phyloP scores from a whole-genome alignment of 2,888 invertebrate genomes.

The Laothoe populi region DNA sequence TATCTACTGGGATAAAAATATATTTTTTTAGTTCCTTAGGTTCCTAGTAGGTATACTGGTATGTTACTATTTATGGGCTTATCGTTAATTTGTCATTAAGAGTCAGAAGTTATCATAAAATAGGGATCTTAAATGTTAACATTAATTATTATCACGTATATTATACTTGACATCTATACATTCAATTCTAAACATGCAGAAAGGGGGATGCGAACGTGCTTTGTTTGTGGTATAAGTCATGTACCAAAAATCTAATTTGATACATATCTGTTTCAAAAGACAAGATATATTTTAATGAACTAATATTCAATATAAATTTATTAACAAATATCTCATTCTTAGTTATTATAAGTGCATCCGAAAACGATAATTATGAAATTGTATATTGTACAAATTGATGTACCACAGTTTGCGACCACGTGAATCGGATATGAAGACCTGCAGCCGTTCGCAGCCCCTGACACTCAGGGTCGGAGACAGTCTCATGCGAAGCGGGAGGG shows the following conservation, averaged over 20 bases:
- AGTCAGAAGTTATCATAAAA: no score
- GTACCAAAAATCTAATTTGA: conserved; percentile 16
- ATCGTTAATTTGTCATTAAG: no score
- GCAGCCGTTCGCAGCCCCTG: conserved; percentile 83
- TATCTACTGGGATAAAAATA: no score
- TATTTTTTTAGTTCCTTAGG: no score
- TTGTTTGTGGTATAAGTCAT: conserved; percentile 51
- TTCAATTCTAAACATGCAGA: conserved; percentile 80
- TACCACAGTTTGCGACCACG: conserved; percentile 74
- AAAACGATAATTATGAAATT: conserved; percentile 44
- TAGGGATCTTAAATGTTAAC: not conserved
- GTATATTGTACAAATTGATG: conserved; percentile 62
- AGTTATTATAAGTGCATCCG: conserved; percentile 16
- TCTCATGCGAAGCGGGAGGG: conserved; percentile 85
- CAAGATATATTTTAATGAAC: not conserved
- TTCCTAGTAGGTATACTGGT: no score
- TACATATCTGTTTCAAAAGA: conserved; percentile 7
- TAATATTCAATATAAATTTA: conserved; percentile 1
- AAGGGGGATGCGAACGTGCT: conserved; percentile 84
- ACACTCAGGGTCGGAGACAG: conserved; percentile 83
- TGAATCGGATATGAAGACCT: conserved; percentile 60
- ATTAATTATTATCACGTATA: conserved; percentile 60
- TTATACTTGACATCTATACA: conserved; percentile 78
- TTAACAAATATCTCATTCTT: not conserved
- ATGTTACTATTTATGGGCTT: no score